Evolutionary conservation across 2,113 vertebrate genomes (phyloP).

Genomic region (Piliocolobus tephrosceles): DNA sequence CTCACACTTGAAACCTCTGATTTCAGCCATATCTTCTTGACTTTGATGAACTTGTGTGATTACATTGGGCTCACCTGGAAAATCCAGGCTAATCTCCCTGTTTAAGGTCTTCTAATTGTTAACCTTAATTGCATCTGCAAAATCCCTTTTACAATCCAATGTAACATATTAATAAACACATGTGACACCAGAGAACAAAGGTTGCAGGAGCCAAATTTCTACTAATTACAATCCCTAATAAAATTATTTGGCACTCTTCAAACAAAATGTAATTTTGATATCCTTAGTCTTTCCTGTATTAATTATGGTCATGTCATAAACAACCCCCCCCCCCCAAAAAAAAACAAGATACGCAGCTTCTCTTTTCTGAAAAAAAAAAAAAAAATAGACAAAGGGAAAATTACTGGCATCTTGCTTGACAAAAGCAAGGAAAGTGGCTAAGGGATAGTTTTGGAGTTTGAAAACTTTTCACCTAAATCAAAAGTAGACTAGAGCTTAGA

Average conservation of each 20-base stretch:
- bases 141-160: neutral
- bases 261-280: neutral
- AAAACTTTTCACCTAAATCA: conserved; percentile 18
- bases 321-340: neutral
- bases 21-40: neutral
- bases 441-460: neutral
- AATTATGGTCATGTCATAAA: neutral
- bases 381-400: neutral
- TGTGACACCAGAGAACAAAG: neutral
- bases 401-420: neutral
- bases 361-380: neutral
- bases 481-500: neutral
- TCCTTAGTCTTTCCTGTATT: neutral
- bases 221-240: neutral
- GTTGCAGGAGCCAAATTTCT: neutral
- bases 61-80: neutral
- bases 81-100: neutral
- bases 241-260: neutral
- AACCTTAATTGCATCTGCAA: neutral
- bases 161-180: neutral
- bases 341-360: neutral
- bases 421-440: neutral
- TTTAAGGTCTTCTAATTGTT: neutral
- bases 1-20: neutral
- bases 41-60: neutral